A percentile compares a stretch with the other conserved stretches of the same genome.
Conservation (phyloP, 1,140 invertebrate genomes). For the Bombus pyrosoma region DNA sequence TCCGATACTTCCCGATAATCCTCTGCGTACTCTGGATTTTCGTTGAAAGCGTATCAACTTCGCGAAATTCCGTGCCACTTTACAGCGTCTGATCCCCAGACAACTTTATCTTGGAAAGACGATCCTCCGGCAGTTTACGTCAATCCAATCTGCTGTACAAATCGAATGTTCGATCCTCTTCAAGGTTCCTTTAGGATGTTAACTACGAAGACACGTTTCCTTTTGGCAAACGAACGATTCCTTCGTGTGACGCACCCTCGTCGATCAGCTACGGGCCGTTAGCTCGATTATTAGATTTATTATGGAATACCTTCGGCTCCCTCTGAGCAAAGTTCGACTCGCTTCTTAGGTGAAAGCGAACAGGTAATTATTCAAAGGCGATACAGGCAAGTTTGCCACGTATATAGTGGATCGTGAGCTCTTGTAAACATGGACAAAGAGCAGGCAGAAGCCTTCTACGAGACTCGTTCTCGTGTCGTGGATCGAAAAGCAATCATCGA, state of each 20-base stretch:
- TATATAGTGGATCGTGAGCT: neutral
- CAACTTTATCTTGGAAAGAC: neutral
- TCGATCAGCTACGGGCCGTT: conserved; percentile 34
- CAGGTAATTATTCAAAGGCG: conserved; percentile 52
- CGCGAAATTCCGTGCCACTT: neutral
- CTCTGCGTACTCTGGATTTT: neutral
- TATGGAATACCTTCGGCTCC: conserved; percentile 16
- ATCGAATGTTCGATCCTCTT: neutral
- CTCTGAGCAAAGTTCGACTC: neutral
- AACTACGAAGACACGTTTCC: neutral
- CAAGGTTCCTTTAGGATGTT: neutral
- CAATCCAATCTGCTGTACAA: neutral
- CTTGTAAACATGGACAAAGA: conserved; percentile 24
- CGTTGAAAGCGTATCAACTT: neutral
- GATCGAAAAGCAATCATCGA: conserved; percentile 43
- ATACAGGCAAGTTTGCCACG: neutral
- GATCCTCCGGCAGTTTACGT: neutral
- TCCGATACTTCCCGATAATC: neutral
- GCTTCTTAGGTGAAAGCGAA: conserved; percentile 64
- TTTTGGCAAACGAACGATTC: neutral
- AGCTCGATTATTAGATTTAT: conserved; percentile 60
- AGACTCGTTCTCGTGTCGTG: neutral
- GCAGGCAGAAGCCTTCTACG: no score
- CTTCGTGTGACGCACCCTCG: neutral
- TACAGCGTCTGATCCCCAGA: neutral